phyloP scores from a whole-genome alignment of 2,797 vertebrate species.

The Sitta carolinensis region DNA sequence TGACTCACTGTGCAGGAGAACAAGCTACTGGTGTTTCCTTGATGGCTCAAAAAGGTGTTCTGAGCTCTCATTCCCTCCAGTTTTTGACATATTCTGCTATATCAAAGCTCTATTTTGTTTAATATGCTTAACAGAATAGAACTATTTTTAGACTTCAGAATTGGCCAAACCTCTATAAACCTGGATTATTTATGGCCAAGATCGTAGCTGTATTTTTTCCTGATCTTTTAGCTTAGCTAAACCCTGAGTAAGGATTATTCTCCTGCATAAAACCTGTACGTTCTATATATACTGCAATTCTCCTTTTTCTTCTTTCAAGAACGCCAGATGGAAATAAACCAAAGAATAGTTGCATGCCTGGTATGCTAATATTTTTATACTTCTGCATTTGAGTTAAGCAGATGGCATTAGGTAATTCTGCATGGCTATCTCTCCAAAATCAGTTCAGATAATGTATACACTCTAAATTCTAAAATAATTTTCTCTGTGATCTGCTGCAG shows the following conservation, averaged over 20 bases:
- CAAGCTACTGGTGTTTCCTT: background rate
- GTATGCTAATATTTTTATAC: background rate
- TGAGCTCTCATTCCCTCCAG: background rate
- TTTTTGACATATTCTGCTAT: background rate
- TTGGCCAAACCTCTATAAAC: background rate
- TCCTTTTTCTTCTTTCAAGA: background rate
- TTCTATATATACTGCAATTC: background rate
- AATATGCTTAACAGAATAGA: background rate
- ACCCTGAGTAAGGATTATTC: background rate
- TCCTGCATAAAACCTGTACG: background rate
- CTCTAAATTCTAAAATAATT: background rate
- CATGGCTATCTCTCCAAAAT: background rate
- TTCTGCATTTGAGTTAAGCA: background rate
- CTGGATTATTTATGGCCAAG: background rate
- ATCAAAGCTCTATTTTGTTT: background rate
- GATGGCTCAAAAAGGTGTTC: background rate
- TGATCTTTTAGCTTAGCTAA: background rate
- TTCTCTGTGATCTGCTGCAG: background rate
- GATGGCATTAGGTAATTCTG: conserved; percentile 3
- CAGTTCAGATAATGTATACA: background rate
- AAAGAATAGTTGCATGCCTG: background rate
- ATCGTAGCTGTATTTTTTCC: background rate
- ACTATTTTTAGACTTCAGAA: background rate
- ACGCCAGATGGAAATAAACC: background rate
- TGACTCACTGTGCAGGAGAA: conserved; percentile 3